A percentile compares a stretch with the other conserved stretches of the same genome.
Evolutionary conservation across 2,888 invertebrate species (phyloP).

Genomic region (Aquatica leii): DNA sequence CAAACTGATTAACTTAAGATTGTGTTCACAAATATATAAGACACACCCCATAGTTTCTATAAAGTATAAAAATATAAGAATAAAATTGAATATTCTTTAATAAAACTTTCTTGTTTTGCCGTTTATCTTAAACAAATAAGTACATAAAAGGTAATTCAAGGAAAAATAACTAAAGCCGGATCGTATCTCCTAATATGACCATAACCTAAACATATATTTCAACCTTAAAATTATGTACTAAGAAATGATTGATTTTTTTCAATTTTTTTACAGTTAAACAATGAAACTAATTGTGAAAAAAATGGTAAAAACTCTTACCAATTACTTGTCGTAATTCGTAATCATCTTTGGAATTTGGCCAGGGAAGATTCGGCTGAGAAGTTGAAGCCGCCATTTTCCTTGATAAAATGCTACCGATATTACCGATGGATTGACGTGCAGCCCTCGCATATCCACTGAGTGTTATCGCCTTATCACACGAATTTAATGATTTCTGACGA

Average conservation of each 20-base stretch:
- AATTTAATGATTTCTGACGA: conserved; percentile 63
- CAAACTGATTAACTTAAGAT: conserved; percentile 44
- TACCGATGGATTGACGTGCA: conserved; percentile 60
- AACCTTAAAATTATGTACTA: conserved; percentile 12
- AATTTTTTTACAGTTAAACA: conserved; percentile 8
- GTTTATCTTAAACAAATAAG: not conserved
- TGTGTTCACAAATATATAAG: conserved; percentile 38
- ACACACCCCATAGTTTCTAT: conserved; percentile 27
- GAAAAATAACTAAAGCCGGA: conserved; percentile 47
- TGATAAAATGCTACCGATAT: conserved; percentile 65
- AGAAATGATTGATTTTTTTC: conserved; percentile 5
- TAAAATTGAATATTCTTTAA: not conserved
- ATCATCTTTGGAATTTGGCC: conserved; percentile 92
- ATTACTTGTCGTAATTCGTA: conserved; percentile 94
- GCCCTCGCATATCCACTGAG: conserved; percentile 58
- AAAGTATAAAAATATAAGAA: conserved; percentile 3
- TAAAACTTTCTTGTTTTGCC: not conserved
- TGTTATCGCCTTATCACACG: conserved; percentile 58
- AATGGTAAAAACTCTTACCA: conserved; percentile 68
- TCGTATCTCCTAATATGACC: conserved; percentile 55
- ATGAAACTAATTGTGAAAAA: conserved; percentile 5
- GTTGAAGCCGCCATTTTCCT: conserved; percentile 69
- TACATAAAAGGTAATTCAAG: conserved; percentile 6
- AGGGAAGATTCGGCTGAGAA: conserved; percentile 65
- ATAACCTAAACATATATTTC: conserved; percentile 51